Conservation (phyloP, 2,797 vertebrate species). For the Platalea minor region DNA sequence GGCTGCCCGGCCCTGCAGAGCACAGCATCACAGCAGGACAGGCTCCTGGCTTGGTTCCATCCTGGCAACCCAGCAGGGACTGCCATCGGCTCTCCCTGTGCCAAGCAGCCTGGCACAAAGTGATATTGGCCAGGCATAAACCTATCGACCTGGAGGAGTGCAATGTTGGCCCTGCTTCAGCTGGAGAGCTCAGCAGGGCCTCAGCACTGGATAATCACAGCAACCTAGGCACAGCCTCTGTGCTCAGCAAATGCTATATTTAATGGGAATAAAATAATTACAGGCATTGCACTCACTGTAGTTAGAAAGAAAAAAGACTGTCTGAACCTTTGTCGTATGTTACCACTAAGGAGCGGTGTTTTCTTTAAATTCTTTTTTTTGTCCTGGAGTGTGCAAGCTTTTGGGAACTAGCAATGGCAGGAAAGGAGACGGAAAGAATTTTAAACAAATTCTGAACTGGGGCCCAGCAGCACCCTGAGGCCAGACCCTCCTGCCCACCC, state of each 20-base stretch:
- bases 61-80: background rate
- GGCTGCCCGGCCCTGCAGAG: background rate
- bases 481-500: background rate
- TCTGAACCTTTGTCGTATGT: background rate
- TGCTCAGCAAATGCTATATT: background rate
- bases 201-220: background rate
- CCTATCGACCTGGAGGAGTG: fast-evolving
- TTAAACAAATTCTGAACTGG: background rate
- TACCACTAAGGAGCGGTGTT: background rate
- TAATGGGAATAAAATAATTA: background rate
- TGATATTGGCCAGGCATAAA: background rate
- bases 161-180: background rate
- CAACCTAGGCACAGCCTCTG: background rate
- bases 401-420: background rate
- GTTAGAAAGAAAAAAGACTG: background rate
- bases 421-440: background rate
- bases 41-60: background rate
- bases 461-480: background rate
- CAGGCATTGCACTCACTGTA: background rate
- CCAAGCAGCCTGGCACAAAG: background rate
- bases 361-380: background rate
- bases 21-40: background rate
- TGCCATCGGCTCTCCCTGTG: background rate
- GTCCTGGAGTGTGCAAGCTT: background rate
- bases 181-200: background rate